Percentiles rank a stretch among this genome's conserved stretches.
These are phyloP conservation scores for Orius laevigatus DNA, from an alignment of 1,140 invertebrate genomes.

Conservation along the genomic window DNA sequence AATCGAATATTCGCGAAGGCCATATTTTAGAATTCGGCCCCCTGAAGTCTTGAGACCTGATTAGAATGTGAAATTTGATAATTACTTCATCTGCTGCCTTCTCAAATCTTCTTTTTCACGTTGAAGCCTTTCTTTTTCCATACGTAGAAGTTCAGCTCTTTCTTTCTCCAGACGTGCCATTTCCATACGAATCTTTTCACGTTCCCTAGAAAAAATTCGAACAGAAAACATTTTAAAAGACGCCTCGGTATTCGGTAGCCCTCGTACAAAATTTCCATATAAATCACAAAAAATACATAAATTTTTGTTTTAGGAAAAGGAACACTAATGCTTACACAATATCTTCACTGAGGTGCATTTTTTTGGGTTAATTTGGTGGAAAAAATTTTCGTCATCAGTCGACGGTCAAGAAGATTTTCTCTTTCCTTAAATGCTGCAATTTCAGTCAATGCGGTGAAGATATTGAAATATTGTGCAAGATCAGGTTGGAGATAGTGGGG, in stretches of 20 bases:
- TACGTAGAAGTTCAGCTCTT: slow-evolving; percentile 56
- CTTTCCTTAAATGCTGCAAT: background rate
- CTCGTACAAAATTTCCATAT: background rate
- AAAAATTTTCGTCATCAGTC: background rate
- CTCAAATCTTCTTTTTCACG: slow-evolving; percentile 66
- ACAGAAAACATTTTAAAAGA: slow-evolving; percentile 2
- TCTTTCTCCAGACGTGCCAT: slow-evolving; percentile 60
- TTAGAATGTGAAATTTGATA: background rate
- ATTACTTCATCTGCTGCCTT: slow-evolving; percentile 25
- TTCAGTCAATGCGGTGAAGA: background rate
- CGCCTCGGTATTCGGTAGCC: background rate
- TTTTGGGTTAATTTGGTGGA: background rate
- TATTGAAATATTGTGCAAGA: background rate
- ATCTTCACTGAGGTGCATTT: background rate
- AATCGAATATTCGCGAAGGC: too few species aligned
- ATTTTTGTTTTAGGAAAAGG: background rate
- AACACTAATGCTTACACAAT: background rate
- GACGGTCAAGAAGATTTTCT: background rate
- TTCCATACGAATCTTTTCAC: slow-evolving; percentile 58
- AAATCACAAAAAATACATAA: slow-evolving; percentile 11
- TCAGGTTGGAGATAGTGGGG: background rate
- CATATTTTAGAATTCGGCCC: too few species aligned
- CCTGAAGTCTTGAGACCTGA: too few species aligned
- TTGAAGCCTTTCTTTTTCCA: slow-evolving; percentile 69
- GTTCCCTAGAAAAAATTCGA: slow-evolving; percentile 34